Evolutionary conservation across 37 sponge, comb jelly and placozoan species (phyloP).

Genomic region (Corticium candelabrum): DNA sequence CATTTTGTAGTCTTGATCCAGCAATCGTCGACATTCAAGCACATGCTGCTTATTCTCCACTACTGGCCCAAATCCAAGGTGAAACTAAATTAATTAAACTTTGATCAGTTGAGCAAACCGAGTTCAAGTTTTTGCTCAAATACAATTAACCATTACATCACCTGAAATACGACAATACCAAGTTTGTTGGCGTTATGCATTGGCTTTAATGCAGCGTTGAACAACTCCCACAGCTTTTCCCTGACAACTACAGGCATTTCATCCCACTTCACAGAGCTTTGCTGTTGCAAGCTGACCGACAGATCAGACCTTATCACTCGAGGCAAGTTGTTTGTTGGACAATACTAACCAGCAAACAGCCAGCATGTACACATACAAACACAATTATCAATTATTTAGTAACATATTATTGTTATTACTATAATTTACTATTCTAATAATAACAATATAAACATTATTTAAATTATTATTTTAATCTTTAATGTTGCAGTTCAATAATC

Average conservation of each 20-base stretch:
- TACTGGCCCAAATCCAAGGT: not conserved
- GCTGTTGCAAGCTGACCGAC: not conserved
- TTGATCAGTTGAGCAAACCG: not conserved
- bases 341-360: not conserved
- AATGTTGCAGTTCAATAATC: too few relatives aligned
- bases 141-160: not conserved
- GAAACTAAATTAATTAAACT: not conserved
- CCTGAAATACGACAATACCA: not conserved
- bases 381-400: not conserved
- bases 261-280: not conserved
- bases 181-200: not conserved
- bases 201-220: not conserved
- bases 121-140: not conserved
- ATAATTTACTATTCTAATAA: too few relatives aligned
- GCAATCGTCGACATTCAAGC: not conserved
- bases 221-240: not conserved
- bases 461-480: too few relatives aligned
- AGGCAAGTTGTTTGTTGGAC: not conserved
- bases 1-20: not conserved
- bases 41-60: not conserved
- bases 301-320: not conserved
- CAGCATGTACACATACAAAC: not conserved
- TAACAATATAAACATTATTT: too few relatives aligned
- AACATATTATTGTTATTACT: too few relatives aligned
- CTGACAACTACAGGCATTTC: not conserved